Percentiles rank a stretch among this genome's conserved stretches.
Evolutionary conservation across 2,113 vertebrate genomes (phyloP).

Genomic region (Xiphophorus hellerii): DNA sequence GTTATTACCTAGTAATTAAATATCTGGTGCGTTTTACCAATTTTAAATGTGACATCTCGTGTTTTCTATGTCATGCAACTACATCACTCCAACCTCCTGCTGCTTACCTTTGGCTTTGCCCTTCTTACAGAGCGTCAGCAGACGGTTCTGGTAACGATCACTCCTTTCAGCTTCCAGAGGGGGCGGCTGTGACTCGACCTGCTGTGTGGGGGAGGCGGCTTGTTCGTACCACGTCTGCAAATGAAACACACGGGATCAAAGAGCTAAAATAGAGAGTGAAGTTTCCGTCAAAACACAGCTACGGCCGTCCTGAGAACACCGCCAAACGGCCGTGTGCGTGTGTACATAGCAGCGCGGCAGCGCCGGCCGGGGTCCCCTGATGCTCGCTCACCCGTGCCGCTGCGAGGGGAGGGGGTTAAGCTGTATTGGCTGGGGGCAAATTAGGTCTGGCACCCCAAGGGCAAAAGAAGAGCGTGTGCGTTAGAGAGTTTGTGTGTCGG

Average conservation of each 20-base stretch:
- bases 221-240: slow-evolving; percentile 78
- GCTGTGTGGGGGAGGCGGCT: neutral
- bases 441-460: slow-evolving; percentile 71
- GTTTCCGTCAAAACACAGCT: slow-evolving; percentile 30
- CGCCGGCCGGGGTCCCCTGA: slow-evolving; percentile 37
- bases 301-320: slow-evolving; percentile 14
- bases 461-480: slow-evolving; percentile 48
- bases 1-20: neutral
- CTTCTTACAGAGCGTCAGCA: slow-evolving; percentile 77
- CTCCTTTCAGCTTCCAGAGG: neutral
- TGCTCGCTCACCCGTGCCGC: slow-evolving; percentile 67
- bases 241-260: slow-evolving; percentile 23
- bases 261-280: slow-evolving; percentile 12
- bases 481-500: slow-evolving; percentile 41
- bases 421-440: slow-evolving; percentile 77
- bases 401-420: slow-evolving; percentile 74
- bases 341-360: slow-evolving; percentile 42
- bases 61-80: slow-evolving; percentile 6
- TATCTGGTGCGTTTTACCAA: neutral
- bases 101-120: slow-evolving; percentile 79
- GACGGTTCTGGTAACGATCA: slow-evolving; percentile 19
- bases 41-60: neutral
- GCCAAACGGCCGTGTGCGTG: slow-evolving; percentile 9
- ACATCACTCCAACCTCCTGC: slow-evolving; percentile 4
- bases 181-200: neutral